These are phyloP conservation scores for Peromyscus maniculatus DNA, from an alignment of 2,113 vertebrate genomes.

Conservation along the genomic window DNA sequence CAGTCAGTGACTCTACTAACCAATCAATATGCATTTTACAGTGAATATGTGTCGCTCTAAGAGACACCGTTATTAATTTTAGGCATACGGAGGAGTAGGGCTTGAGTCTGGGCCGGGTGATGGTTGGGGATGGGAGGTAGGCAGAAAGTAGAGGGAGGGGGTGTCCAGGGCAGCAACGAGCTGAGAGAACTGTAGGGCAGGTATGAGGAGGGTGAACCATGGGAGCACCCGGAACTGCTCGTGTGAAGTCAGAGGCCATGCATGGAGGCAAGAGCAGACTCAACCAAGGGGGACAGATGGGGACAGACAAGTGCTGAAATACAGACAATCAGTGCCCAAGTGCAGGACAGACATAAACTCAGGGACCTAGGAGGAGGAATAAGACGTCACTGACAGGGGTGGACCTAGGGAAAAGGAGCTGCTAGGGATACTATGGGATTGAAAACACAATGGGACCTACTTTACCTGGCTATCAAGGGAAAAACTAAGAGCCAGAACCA, in stretches of 20 bases:
- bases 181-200: neutral
- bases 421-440: neutral
- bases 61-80: neutral
- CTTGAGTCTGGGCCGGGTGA: too few species aligned
- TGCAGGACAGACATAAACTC: rapidly evolving
- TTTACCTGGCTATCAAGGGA: neutral
- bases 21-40: neutral
- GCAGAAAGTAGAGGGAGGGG: neutral
- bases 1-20: neutral
- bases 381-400: rapidly evolving
- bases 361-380: neutral
- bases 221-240: neutral
- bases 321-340: neutral
- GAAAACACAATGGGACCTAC: neutral
- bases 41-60: neutral
- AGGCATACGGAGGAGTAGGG: neutral
- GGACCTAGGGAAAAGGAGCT: neutral
- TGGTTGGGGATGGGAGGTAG: neutral
- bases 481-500: neutral
- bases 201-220: too few species aligned
- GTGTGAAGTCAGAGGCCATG: neutral
- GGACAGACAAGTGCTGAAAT: neutral
- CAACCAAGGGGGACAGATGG: rapidly evolving
- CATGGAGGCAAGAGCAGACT: neutral
- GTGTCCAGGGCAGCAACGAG: too few species aligned